Conservation (phyloP, 2,888 invertebrate genomes). For the Ceratothoa steindachneri region DNA sequence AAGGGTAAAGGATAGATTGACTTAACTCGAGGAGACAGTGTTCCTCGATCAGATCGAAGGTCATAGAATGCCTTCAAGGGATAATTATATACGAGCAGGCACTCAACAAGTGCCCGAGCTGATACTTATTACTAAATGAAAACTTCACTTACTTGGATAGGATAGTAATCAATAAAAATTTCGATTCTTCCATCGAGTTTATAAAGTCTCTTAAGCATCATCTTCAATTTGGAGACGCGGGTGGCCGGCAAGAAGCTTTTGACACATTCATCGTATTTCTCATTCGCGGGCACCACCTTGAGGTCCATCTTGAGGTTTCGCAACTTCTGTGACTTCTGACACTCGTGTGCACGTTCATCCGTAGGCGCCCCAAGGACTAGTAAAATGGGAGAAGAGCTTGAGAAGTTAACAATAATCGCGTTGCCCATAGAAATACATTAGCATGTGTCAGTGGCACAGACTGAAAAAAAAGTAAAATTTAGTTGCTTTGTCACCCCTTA, state of each 20-base stretch:
- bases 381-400: background rate
- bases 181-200: conserved; percentile 10
- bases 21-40: no score
- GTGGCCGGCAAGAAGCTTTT: background rate
- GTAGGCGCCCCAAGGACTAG: conserved; percentile 27
- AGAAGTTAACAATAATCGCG: background rate
- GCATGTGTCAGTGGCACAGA: no score
- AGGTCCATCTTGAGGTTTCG: conserved; percentile 26
- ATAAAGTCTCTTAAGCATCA: conserved; percentile 38
- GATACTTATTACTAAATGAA: no score
- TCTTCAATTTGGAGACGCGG: conserved; percentile 27
- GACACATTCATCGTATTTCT: background rate
- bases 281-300: conserved; percentile 12
- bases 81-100: no score
- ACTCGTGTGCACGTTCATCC: conserved; percentile 20
- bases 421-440: no score
- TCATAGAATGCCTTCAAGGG: no score
- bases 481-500: no score
- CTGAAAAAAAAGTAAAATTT: no score
- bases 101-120: no score
- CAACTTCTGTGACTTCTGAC: conserved; percentile 24
- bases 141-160: background rate
- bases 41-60: no score
- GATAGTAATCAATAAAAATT: background rate
- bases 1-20: no score